A percentile compares a stretch with the other conserved stretches of the same genome.
Conservation (phyloP, 2,797 vertebrate species). For the Chaetophractus vellerosus region DNA sequence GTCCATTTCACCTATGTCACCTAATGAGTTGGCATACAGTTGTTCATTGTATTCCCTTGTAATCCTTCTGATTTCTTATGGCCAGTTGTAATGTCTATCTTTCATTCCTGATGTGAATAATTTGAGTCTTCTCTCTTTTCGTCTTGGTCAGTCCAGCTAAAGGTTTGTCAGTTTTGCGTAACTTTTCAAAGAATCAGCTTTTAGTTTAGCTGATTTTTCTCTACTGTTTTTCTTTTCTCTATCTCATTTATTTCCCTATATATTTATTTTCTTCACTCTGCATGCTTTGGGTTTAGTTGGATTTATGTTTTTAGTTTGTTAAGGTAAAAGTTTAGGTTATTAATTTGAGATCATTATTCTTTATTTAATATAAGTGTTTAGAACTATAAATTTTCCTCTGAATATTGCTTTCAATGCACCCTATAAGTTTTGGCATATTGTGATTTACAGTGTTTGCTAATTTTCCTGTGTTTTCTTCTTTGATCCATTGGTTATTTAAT, state of each 20-base stretch:
- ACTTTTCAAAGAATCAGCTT: not conserved
- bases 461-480: not conserved
- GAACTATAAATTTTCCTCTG: not conserved
- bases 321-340: not conserved
- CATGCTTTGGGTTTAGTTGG: not conserved
- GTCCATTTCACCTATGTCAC: not conserved
- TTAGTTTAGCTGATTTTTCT: not conserved
- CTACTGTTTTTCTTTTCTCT: not conserved
- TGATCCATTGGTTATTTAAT: not conserved
- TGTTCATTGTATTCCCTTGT: not conserved
- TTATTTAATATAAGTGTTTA: not conserved
- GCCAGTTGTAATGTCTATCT: not conserved
- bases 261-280: not conserved
- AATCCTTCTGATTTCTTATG: not conserved
- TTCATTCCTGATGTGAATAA: not conserved
- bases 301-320: not conserved
- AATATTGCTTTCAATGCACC: not conserved
- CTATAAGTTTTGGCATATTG: not conserved
- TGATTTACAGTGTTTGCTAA: not conserved
- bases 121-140: not conserved
- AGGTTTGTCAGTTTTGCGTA: not conserved
- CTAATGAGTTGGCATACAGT: not conserved
- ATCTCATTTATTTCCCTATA: not conserved
- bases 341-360: not conserved
- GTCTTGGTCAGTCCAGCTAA: not conserved